Base-by-base conservation (phyloP, 2,797 vertebrate species). In the Sebastes nivosus region DNA sequence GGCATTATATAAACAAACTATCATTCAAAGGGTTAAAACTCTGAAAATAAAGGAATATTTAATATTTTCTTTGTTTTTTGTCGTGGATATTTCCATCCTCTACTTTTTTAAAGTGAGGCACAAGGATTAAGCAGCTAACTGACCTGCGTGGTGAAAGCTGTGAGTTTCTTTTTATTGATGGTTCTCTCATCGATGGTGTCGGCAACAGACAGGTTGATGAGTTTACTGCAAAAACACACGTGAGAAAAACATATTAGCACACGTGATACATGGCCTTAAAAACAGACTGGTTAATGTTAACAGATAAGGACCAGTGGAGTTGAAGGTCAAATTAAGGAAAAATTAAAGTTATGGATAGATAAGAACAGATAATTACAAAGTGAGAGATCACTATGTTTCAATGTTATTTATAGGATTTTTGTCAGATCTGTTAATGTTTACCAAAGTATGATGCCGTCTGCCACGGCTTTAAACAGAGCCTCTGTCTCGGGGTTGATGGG, bases 131-230 rank as follows among this genome's bases (percentile, higher is more conserved):
- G 42, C 50, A 30, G 11, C 5, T 8, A 2, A 20, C 78, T 16
- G 27, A 99, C 98, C 96, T 99, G 98, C 83, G 95, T 97, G 77
- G 98, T 99, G 90, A 99, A 99, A 0, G 97, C 91, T 0, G 97
- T 99, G 52, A 99, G 95, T 72, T 98, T 99, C 95, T 98, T 99
- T 91, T 97, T 99, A 88, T 99, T 99, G 90, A 99, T 99, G 67
- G 97, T 97, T 92, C 98, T 96, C 92, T 99, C 98, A 61, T 99
- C 98, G 75, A 99, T 99, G 10, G 98, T 99, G 91, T 99, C 98
- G 4, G 97, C 96, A 81, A 99, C 97, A 63, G 98, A 99, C 86
- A 97, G 95, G 90, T 99, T 99, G 93, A 99, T 97, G 96, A 99
- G 98, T 97, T 99, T 99, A 94, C 98, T 99, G 89, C 34, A 88